phyloP scores from a whole-genome alignment of 2,888 invertebrate species.

The Vanessa cardui region DNA sequence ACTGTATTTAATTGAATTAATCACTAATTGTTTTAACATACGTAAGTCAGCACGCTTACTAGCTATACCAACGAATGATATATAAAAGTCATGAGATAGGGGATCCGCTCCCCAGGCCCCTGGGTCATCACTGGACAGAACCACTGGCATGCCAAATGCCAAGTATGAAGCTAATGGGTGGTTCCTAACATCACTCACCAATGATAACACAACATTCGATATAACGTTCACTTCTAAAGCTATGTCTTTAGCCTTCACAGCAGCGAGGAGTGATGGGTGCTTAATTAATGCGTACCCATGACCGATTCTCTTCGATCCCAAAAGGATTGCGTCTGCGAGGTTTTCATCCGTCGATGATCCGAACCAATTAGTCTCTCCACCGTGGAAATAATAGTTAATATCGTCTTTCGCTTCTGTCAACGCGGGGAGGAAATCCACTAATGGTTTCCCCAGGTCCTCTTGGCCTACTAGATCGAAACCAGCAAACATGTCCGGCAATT shows the following conservation, averaged over 20 bases:
- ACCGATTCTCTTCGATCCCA: slow-evolving; percentile 89
- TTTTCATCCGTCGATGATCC: slow-evolving; percentile 87
- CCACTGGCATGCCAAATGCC: slow-evolving; percentile 86
- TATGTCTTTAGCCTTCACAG: slow-evolving; percentile 83
- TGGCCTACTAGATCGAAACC: slow-evolving; percentile 93
- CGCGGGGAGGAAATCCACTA: slow-evolving; percentile 83
- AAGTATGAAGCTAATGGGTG: slow-evolving; percentile 88
- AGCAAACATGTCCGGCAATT: slow-evolving; percentile 86
- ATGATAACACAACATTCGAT: slow-evolving; percentile 88
- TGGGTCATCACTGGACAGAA: slow-evolving; percentile 91
- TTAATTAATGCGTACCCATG: slow-evolving; percentile 89
- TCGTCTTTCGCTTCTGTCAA: slow-evolving; percentile 76
- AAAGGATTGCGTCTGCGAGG: slow-evolving; percentile 88
- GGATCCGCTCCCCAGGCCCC: slow-evolving; percentile 89
- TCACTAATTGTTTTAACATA: slow-evolving; percentile 87
- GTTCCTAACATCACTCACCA: slow-evolving; percentile 88
- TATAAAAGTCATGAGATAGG: slow-evolving; percentile 90
- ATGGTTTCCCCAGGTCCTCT: slow-evolving; percentile 87
- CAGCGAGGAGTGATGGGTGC: slow-evolving; percentile 85
- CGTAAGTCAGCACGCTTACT: slow-evolving; percentile 86
- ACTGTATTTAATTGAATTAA: slow-evolving; percentile 89
- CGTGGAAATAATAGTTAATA: slow-evolving; percentile 88
- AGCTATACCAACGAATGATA: slow-evolving; percentile 89
- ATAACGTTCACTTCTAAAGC: slow-evolving; percentile 91
- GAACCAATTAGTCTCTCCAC: slow-evolving; percentile 91